A percentile compares a stretch with the other conserved stretches of the same genome.
Evolutionary conservation across 2,113 vertebrate genomes (phyloP).

Genomic region (Ciconia maguari): DNA sequence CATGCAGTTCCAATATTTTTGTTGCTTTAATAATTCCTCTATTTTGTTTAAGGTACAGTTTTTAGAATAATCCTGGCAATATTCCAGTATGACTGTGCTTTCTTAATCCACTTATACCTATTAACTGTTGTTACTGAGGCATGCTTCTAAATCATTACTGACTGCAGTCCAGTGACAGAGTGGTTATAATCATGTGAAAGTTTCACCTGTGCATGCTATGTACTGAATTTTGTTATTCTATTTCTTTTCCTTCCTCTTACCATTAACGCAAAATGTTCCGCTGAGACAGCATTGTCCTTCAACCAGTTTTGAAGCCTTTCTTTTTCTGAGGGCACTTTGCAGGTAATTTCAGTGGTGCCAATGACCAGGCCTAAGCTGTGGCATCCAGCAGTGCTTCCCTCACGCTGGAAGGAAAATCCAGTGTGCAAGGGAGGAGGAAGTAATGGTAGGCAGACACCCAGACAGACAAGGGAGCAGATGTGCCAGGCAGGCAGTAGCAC

Average conservation of each 20-base stretch:
- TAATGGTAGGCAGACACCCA: not conserved
- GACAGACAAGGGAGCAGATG: not conserved
- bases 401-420: not conserved
- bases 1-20: not conserved
- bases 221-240: not conserved
- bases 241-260: not conserved
- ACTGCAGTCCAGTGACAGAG: too few species aligned
- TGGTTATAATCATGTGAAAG: not conserved
- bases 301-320: not conserved
- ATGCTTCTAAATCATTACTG: not conserved
- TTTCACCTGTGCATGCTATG: not conserved
- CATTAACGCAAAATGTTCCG: fast-evolving
- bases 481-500: not conserved
- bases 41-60: not conserved
- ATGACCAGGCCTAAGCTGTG: too few species aligned
- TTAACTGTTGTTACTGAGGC: not conserved
- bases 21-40: not conserved
- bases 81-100: not conserved
- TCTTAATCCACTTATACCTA: not conserved
- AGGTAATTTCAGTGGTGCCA: not conserved
- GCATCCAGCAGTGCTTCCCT: not conserved
- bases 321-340: not conserved
- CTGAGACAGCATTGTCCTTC: fast-evolving
- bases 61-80: not conserved
- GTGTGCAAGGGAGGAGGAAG: not conserved